Percentiles rank a stretch among this genome's conserved stretches.
phyloP scores from a whole-genome alignment of 2,888 invertebrate genomes.

The Ophion costatus region DNA sequence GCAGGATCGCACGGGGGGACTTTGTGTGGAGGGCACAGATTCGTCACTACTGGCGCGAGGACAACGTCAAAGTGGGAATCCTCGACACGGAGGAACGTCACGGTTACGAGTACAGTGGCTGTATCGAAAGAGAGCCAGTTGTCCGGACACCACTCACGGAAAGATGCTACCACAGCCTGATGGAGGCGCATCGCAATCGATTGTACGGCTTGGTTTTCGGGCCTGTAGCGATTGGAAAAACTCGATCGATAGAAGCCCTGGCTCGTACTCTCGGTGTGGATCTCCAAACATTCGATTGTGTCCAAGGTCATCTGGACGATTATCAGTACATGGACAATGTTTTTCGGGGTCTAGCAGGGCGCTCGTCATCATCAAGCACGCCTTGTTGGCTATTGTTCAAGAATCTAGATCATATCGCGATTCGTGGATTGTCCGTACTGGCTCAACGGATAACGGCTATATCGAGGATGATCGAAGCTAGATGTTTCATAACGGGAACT shows the following conservation, averaged over 20 bases:
- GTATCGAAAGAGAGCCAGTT: slow-evolving; percentile 82
- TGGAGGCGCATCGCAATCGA: slow-evolving; percentile 86
- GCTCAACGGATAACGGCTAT: slow-evolving; percentile 85
- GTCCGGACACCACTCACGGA: slow-evolving; percentile 84
- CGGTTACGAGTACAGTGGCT: slow-evolving; percentile 87
- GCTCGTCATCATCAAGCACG: slow-evolving; percentile 61
- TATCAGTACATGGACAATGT: slow-evolving; percentile 85
- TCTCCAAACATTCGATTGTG: slow-evolving; percentile 86
- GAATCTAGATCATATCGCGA: slow-evolving; percentile 85
- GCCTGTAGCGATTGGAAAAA: slow-evolving; percentile 84
- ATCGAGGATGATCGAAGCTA: slow-evolving; percentile 84
- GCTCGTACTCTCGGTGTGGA: slow-evolving; percentile 85
- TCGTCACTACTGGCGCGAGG: slow-evolving; percentile 85
- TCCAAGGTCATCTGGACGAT: slow-evolving; percentile 83
- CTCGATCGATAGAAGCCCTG: slow-evolving; percentile 85
- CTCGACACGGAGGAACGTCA: slow-evolving; percentile 85
- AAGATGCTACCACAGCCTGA: slow-evolving; percentile 86
- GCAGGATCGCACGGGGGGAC: slow-evolving; percentile 81
- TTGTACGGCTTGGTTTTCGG: slow-evolving; percentile 84
- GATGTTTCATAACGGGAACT: slow-evolving; percentile 87
- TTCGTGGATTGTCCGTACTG: slow-evolving; percentile 85
- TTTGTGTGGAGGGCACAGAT: slow-evolving; percentile 87
- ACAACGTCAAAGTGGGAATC: slow-evolving; percentile 83
- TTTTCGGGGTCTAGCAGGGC: slow-evolving; percentile 85
- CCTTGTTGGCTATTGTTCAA: slow-evolving; percentile 86